Evolutionary conservation across 2,797 vertebrate species (phyloP), one percentile per base, ranked within the genome.

Genomic region (Rhodeus uyekii): DNA sequence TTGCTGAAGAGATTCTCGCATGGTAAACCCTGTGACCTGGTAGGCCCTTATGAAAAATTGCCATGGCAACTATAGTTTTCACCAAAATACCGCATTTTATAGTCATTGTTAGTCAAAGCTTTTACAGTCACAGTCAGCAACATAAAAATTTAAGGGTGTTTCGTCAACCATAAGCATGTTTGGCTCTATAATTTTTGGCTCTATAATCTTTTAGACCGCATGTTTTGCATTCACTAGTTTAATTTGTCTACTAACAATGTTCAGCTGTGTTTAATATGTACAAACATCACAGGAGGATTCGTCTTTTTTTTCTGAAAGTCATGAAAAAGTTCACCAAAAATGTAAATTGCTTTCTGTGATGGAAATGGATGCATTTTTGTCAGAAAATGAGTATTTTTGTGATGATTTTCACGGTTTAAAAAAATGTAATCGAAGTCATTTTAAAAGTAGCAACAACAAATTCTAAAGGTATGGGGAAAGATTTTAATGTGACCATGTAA

Each of bases 21-120:
- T 55, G 19, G 71, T 19, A 73, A 68, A 80, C 29, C 44, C 38
- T 3, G 14, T 67, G 48, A 67, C 82, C 76, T 74, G 34, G 22
- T 58, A 65, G 46, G 76, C 82, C 19, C 60, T 63, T 42, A 1
- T 36, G 27, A 68, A 76, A 44, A 82, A 60, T 42, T 27, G 16
- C 34, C 27, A 74, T 55, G 69, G 71, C 60, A 64, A 81, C 80
- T 24, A 65, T 53, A 81, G 58, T 55, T 81, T 53, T 12, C 60
- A 32, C 3, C n/a, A 65, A 48, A 72, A 61, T 61, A 63, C 29
- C 9, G n/a, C 16, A 64, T 53, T 24, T 19, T 58, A n/a, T 27
- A 55, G 34, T 53, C 58, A 27, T 61, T 73, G 42, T 63, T 73
- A 50, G n/a, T n/a, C n/a, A n/a, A n/a, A 9, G 18, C 50, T 63